phyloP scores from a whole-genome alignment of 1,140 invertebrate species.

The Apolygus lucorum region DNA sequence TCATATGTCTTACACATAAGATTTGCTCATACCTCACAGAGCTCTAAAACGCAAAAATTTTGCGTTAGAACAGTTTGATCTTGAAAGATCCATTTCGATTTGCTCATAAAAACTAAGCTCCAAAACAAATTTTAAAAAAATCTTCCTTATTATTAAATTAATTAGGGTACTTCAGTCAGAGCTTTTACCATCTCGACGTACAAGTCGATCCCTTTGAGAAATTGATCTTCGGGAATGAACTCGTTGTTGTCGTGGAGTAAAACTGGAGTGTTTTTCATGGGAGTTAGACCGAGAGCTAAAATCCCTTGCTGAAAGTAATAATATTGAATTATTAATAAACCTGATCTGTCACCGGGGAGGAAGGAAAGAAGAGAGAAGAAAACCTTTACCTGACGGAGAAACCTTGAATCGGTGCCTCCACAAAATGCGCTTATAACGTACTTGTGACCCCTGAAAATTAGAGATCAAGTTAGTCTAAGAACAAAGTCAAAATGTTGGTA shows the following conservation, averaged over 20 bases:
- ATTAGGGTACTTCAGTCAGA: not conserved
- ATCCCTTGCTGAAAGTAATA: constrained; percentile 32
- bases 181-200: constrained; percentile 38
- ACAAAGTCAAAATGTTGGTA: too few species aligned
- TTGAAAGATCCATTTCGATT: too few species aligned
- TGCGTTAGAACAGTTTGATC: too few species aligned
- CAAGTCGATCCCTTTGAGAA: constrained; percentile 58
- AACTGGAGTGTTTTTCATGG: constrained; percentile 58
- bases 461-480: not conserved
- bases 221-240: constrained; percentile 58
- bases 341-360: too few species aligned
- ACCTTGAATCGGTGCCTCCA: not conserved
- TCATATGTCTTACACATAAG: too few species aligned
- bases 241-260: constrained; percentile 68
- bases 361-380: not conserved
- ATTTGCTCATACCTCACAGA: too few species aligned
- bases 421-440: not conserved
- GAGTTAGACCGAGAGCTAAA: constrained; percentile 34
- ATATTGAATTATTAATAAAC: not conserved
- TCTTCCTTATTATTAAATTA: too few species aligned
- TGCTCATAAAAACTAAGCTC: too few species aligned
- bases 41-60: too few species aligned
- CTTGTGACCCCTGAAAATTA: constrained; percentile 1
- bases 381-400: not conserved
- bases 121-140: too few species aligned